A percentile compares a stretch with the other conserved stretches of the same genome.
phyloP scores from a whole-genome alignment of 2,888 invertebrate genomes.

The Yponomeuta cagnagella region DNA sequence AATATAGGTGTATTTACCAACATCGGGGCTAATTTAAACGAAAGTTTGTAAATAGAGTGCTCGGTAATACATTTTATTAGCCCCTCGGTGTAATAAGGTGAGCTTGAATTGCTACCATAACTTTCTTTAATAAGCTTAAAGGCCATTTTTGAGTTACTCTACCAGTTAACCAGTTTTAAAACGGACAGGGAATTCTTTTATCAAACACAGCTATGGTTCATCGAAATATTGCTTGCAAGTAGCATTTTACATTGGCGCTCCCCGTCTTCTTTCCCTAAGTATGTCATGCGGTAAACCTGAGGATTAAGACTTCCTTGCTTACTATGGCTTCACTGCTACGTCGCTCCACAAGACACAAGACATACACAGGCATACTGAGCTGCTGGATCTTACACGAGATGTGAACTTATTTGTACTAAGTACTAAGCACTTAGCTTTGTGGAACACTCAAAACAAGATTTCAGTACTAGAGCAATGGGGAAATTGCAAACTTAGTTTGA shows the following conservation, averaged over 20 bases:
- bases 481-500: too few species aligned
- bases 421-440: conserved; percentile 6
- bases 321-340: not conserved
- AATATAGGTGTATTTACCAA: not conserved
- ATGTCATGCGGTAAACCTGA: conserved; percentile 5
- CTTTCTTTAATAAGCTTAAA: not conserved
- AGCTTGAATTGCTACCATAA: not conserved
- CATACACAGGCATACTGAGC: not conserved
- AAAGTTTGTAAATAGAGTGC: not conserved
- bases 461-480: not conserved
- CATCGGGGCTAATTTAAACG: not conserved
- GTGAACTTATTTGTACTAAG: not conserved
- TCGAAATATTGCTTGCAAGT: conserved; percentile 12
- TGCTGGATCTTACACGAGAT: not conserved
- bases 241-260: not conserved
- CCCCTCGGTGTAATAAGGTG: not conserved
- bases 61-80: not conserved
- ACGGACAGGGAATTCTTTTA: not conserved
- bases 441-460: conserved; percentile 2
- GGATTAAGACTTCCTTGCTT: conserved; percentile 7
- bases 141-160: not conserved
- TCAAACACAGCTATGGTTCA: not conserved
- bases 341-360: not conserved
- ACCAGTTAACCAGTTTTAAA: not conserved
- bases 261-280: not conserved